A percentile compares a stretch with the other conserved stretches of the same genome.
phyloP scores from a whole-genome alignment of 2,888 invertebrate genomes.

The Agrochola lychnidis region DNA sequence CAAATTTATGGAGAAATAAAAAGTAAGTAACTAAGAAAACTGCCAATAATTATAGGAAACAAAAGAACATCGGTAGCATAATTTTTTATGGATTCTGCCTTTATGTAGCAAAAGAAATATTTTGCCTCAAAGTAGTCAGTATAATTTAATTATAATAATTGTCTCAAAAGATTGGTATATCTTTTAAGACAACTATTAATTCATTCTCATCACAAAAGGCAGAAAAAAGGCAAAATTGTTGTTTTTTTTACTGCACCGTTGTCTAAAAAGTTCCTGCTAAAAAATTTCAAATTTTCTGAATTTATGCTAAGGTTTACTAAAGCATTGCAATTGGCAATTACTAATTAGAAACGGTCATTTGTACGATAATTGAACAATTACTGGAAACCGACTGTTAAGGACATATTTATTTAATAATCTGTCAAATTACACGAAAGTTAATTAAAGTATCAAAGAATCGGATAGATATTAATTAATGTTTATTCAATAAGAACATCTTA shows the following conservation, averaged over 20 bases:
- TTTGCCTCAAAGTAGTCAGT: not conserved
- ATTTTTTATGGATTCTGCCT: not conserved
- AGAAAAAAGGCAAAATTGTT: not conserved
- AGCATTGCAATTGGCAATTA: not conserved
- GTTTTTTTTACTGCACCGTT: not conserved
- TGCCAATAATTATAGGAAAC: not conserved
- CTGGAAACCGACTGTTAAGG: not conserved
- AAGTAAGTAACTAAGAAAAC: not conserved
- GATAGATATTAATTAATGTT: not conserved
- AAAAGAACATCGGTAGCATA: not conserved
- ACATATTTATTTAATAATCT: constrained; percentile 2
- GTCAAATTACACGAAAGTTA: not conserved
- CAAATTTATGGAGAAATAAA: not conserved
- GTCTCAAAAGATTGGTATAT: not conserved
- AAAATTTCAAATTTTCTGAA: not conserved
- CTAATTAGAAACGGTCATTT: constrained; percentile 1
- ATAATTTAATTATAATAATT: not conserved
- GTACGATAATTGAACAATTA: constrained; percentile 20
- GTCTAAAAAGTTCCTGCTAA: not conserved
- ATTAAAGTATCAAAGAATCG: constrained; percentile 1
- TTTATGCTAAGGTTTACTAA: not conserved
- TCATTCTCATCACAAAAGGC: not conserved
- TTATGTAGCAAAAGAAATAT: not conserved
- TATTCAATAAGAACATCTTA: not conserved
- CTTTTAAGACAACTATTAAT: no score